Evolutionary conservation across 2,888 invertebrate genomes (phyloP), one percentile per base, ranked within the genome.

Genomic region (Boloria selene): DNA sequence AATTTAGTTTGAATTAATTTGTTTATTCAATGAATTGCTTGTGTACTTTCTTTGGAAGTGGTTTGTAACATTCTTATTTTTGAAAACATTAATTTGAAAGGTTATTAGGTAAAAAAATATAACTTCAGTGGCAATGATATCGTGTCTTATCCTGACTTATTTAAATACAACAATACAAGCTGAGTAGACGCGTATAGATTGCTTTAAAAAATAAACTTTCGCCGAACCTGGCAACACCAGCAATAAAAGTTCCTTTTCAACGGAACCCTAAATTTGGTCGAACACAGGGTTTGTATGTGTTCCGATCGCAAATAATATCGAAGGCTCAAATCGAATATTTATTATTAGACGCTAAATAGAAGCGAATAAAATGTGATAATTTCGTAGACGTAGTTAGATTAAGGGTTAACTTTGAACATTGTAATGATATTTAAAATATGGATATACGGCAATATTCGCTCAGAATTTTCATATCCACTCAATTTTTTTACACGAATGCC

Each of bases 261-360:
- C 6, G 42, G 17, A 54, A 56, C 44, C 55, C 10, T 42, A 18
- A 44, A 65, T 38, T 72, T 71, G 70, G 65, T 73, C 70, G 82
- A 81, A 82, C 84, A 81, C 84, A 84, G 85, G 85, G 83, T 82
- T 14, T 72, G 65, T 66, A 78, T 80, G 84, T 88, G 87, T 87
- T 86, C 87, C 82, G 73, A 77, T 76, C 68, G 63, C 42, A 64
- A 64, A 61, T 59, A 61, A 61, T 70, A 70, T 65, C 70, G 69
- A 70, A 70, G 69, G 75, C 75, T 75, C 75, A 74, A 75, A 75
- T 77, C 73, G 63, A 64, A 67, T 71, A 70, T 68, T 65, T 58
- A 68, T 65, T 49, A 58, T 58, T 68, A 67, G 65, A 63, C 56
- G 64, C 64, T 72, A 70, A 61, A 56, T 63, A 68, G 64, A 64